These are phyloP conservation scores for Muscicapa striata DNA, from an alignment of 2,797 vertebrate species.

Conservation along the genomic window DNA sequence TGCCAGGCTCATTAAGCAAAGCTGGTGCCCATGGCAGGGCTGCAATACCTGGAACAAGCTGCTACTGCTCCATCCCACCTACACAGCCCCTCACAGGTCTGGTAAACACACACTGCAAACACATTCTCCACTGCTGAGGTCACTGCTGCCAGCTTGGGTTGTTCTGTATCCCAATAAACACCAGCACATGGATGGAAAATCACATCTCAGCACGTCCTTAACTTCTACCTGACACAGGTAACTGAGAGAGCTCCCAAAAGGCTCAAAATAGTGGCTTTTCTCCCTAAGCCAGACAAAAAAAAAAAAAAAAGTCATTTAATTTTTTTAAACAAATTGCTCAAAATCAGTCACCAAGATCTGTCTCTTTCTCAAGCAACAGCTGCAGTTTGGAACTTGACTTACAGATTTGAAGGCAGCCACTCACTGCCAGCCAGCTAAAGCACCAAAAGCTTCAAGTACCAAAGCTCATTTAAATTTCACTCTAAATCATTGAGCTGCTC, in stretches of 20 bases:
- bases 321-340: background rate
- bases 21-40: background rate
- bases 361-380: background rate
- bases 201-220: fast-evolving
- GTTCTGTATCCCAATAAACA: fast-evolving
- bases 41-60: slow-evolving; percentile 5
- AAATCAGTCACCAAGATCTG: background rate
- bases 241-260: background rate
- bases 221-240: background rate
- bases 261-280: background rate
- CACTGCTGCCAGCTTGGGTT: background rate
- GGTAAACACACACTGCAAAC: background rate
- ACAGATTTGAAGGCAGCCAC: background rate
- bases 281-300: too few relatives aligned
- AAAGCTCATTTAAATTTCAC: background rate
- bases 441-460: background rate
- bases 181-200: fast-evolving
- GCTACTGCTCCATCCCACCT: slow-evolving; percentile 19
- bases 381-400: background rate
- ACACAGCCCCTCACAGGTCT: background rate
- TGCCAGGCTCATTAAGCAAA: background rate
- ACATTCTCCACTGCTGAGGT: background rate
- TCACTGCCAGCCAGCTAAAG: background rate
- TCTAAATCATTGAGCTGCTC: background rate
- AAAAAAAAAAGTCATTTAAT: too few relatives aligned